A percentile compares a stretch with the other conserved stretches of the same genome.
Conservation (phyloP, 2,888 invertebrate species). For the Diarsia dahlii region DNA sequence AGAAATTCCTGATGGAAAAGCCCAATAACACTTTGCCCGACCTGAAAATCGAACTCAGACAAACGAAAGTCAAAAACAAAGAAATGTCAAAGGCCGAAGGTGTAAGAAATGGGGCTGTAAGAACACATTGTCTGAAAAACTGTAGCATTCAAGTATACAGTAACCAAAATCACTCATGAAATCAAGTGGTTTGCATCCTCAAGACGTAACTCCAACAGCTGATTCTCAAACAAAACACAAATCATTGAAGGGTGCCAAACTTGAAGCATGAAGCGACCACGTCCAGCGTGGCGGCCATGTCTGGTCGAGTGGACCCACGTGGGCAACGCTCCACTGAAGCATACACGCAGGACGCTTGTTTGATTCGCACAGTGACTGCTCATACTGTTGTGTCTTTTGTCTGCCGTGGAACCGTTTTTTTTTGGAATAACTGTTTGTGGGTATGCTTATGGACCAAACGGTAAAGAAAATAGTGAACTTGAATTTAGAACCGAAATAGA, state of each 20-base stretch:
- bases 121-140: not conserved
- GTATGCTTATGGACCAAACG: not conserved
- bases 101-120: not conserved
- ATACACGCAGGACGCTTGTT: constrained; percentile 66
- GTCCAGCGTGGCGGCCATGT: constrained; percentile 31
- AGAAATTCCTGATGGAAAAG: too few species aligned
- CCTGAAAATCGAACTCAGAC: too few species aligned
- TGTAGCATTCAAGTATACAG: not conserved
- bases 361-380: constrained; percentile 74
- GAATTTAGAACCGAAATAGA: not conserved
- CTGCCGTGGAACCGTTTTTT: constrained; percentile 35
- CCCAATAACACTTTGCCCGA: too few species aligned
- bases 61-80: not conserved
- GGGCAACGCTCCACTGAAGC: constrained; percentile 79
- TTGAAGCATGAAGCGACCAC: constrained; percentile 54
- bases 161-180: not conserved
- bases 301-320: constrained; percentile 72
- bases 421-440: constrained; percentile 19
- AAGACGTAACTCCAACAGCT: not conserved
- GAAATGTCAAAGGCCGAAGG: too few species aligned
- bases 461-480: not conserved
- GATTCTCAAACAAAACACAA: constrained; percentile 29
- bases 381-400: constrained; percentile 51
- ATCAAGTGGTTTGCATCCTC: not conserved
- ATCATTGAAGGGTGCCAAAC: constrained; percentile 56